Base-by-base conservation (phyloP, 2,888 invertebrate species). In the Catonia carolina region DNA sequence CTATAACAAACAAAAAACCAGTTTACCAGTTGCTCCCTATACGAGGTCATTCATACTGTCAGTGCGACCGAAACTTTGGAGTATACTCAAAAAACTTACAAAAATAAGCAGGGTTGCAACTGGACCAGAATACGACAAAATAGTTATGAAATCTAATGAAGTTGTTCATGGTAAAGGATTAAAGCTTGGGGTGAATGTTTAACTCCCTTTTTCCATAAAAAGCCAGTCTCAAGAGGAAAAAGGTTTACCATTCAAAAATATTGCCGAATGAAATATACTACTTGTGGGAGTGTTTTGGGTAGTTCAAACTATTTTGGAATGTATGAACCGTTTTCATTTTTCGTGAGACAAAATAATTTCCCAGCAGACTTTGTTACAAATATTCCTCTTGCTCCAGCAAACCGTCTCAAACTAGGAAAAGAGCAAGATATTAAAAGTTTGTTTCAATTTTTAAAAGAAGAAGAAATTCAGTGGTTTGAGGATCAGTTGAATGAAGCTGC, bases 321-420 rank as follows among this genome's bases (percentile, higher is more conserved):
- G 23, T 18, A 48, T 22, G 23, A 22, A 48, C 48, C 48, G 8
- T 48, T 48, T 47, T 47, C 47, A 47, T 47, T 47, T 47, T 22
- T 20, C 18, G 47, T 15, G 23, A 47, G n/a, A 7, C 47, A 47
- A 47, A 47, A 20, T 47, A 47, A 47, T 20, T 20, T 47, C 20
- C 47, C 47, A 47, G 14, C 23, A 47, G 47, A 47, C 47, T 47
- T 22, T 47, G 18, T 22, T 22, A 47, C 18, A 20, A 47, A 47
- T 47, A 47, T 47, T 47, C 47, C 47, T 47, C 20, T 47, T 47
- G 20, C 47, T 47, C 47, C 47, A 47, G 47, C 23, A 10, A 47
- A 47, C 36, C 36, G 36, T 15, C 36, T 36, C 6, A 36, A 36
- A 36, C 47, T n/a, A 20, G 17, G 47, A 22, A 47, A 47, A 47